Evolutionary conservation across 2,888 invertebrate genomes (phyloP).

Genomic region (Rhagophthalmus giganteus): DNA sequence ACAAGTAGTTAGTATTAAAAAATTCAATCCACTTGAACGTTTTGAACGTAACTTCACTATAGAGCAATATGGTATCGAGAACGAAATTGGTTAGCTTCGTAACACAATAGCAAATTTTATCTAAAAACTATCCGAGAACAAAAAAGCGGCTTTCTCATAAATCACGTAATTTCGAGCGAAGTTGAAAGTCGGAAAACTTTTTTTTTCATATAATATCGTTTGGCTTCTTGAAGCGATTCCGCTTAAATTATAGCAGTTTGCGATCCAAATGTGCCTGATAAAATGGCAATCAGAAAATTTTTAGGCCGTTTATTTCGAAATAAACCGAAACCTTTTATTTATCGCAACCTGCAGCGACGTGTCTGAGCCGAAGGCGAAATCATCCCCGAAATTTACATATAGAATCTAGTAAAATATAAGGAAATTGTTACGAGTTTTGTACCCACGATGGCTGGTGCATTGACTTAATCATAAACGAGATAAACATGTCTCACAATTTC

Average conservation of each 20-base stretch:
- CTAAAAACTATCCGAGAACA: too few species aligned
- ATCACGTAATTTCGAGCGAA: too few species aligned
- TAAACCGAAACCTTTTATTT: slow-evolving; percentile 12
- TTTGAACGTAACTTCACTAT: too few species aligned
- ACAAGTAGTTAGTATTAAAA: too few species aligned
- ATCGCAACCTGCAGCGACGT: slow-evolving; percentile 3
- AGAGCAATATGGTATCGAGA: too few species aligned
- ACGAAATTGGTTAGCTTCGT: too few species aligned
- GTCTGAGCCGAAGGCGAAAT: slow-evolving; percentile 8
- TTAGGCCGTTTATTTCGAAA: slow-evolving; percentile 5
- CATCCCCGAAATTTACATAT: slow-evolving; percentile 16
- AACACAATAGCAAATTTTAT: too few species aligned
- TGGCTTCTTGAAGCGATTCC: too few species aligned
- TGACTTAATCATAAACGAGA: slow-evolving; percentile 18
- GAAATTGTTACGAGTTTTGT: slow-evolving; percentile 21
- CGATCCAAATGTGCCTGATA: slow-evolving; percentile 15
- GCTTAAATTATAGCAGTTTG: slow-evolving; percentile 9
- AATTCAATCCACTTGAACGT: too few species aligned
- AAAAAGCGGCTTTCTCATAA: too few species aligned
- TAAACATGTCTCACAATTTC: slow-evolving; percentile 16
- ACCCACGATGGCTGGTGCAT: slow-evolving; percentile 10
- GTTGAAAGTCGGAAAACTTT: too few species aligned
- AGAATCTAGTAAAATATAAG: slow-evolving; percentile 14
- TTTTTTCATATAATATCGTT: too few species aligned
- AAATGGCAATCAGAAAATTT: slow-evolving; percentile 17